phyloP scores from a whole-genome alignment of 2,888 invertebrate genomes.

The Dynastes maya region DNA sequence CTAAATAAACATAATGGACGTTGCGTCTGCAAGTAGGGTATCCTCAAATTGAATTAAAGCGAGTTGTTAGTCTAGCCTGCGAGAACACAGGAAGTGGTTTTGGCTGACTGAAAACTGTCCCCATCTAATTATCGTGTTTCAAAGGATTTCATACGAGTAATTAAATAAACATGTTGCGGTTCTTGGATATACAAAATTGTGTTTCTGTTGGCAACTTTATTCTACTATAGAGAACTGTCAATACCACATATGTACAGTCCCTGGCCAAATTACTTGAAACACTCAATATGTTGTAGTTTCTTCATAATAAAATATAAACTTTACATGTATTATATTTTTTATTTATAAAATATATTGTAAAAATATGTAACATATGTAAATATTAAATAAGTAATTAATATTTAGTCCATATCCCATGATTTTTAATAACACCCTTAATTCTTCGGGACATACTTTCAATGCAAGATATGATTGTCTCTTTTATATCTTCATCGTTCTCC shows the following conservation, averaged over 20 bases:
- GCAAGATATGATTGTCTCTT: too few relatives aligned
- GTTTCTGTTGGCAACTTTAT: neutral
- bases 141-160: slow-evolving; percentile 56
- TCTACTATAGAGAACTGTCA: neutral
- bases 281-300: too few relatives aligned
- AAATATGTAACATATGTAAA: too few relatives aligned
- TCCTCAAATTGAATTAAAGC: slow-evolving; percentile 40
- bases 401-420: too few relatives aligned
- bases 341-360: too few relatives aligned
- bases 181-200: slow-evolving; percentile 21
- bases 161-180: slow-evolving; percentile 52
- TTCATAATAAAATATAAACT: too few relatives aligned
- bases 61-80: slow-evolving; percentile 25
- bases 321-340: too few relatives aligned
- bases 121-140: slow-evolving; percentile 56
- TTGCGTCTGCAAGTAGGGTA: slow-evolving; percentile 29
- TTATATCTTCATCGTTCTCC: too few relatives aligned
- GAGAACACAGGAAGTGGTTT: slow-evolving; percentile 47
- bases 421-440: too few relatives aligned
- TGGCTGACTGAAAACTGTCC: slow-evolving; percentile 53
- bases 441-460: too few relatives aligned
- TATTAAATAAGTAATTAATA: too few relatives aligned
- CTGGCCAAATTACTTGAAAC: too few relatives aligned
- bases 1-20: slow-evolving; percentile 41
- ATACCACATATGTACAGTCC: neutral